Conservation (phyloP, 2,113 vertebrate genomes). For the Chinchilla lanigera region DNA sequence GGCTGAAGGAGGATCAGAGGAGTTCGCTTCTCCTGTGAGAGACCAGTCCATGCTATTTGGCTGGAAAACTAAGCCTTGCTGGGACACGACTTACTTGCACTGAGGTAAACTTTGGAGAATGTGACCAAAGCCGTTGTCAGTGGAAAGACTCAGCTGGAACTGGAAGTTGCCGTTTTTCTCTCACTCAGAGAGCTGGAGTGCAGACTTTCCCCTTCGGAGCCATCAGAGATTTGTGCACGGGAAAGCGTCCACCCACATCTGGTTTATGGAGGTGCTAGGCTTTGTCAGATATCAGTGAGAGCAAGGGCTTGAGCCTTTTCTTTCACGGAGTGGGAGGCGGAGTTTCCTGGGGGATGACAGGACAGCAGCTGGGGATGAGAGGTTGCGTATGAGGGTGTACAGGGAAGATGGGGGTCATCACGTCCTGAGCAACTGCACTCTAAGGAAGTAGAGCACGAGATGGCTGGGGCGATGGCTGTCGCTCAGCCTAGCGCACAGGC, state of each 20-base stretch:
- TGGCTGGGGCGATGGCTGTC: not conserved
- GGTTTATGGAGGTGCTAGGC: not conserved
- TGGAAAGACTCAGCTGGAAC: not conserved
- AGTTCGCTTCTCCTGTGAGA: not conserved
- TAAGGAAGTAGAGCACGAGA: not conserved
- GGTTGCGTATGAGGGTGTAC: not conserved
- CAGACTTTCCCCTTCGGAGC: not conserved
- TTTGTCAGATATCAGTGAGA: not conserved
- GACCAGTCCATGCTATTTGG: not conserved
- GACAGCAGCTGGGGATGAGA: not conserved
- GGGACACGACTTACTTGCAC: not conserved
- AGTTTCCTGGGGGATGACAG: not conserved
- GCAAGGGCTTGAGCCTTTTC: not conserved
- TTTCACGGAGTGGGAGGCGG: not conserved
- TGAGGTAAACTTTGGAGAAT: not conserved
- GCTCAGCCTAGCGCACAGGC: not conserved
- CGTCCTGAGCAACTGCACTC: not conserved
- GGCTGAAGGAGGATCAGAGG: not conserved
- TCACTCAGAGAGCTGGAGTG: not conserved
- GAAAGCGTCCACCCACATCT: not conserved
- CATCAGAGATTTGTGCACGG: not conserved
- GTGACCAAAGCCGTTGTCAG: not conserved
- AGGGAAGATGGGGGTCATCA: not conserved
- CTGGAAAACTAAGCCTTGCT: conserved; percentile 16
- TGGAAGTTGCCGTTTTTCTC: not conserved